Evolutionary conservation across 2,888 invertebrate genomes (phyloP), one percentile per base, ranked within the genome.

Genomic region (Meteorus colon): DNA sequence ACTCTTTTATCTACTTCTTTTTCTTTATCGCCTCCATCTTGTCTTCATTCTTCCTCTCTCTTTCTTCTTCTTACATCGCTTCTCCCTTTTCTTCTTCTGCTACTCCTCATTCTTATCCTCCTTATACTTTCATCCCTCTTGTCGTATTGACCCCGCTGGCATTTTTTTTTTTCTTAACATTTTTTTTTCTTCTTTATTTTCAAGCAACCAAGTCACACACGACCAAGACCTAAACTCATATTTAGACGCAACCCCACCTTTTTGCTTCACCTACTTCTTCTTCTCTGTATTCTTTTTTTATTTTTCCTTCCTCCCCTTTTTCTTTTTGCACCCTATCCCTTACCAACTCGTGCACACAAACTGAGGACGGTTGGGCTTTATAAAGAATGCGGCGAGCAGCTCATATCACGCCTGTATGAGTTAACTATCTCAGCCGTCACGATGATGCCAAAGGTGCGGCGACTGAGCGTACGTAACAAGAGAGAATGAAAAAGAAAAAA

Each of bases 371-470:
- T 19, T 16, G 34, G 55, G 55, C 51, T 66, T 48, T 73, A 65
- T 67, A 68, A 68, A 69, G 62, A 74, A 60, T 45, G 12, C 37
- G 65, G 24, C 74, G 48, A 48, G 24, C 29, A 48, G 68, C 62
- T 62, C 68, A 74, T 74, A 69, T 62, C 74, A 74, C 74, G 74
- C 74, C 51, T 74, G 48, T 74, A 59, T 74, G 45, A 60, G 68
- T 60, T n/a, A 34, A 27, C 29, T 69, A 14, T 31, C n/a, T 4
- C 10, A 55, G 55, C 55, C 55, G 19, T 55, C 55, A 55, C 55
- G 19, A 41, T 31, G 41, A 45, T 59, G 67, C 66, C 19, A 41
- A 67, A 68, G 68, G 67, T 12, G 51, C 16, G 29, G 45, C 37
- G 55, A 34, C 37, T 27, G 31, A 65, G 31, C 19, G n/a, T 6